Evolutionary conservation across 2,797 vertebrate species (phyloP), one percentile per base, ranked within the genome.

Genomic region (Schizopygopsis malacanthus): DNA sequence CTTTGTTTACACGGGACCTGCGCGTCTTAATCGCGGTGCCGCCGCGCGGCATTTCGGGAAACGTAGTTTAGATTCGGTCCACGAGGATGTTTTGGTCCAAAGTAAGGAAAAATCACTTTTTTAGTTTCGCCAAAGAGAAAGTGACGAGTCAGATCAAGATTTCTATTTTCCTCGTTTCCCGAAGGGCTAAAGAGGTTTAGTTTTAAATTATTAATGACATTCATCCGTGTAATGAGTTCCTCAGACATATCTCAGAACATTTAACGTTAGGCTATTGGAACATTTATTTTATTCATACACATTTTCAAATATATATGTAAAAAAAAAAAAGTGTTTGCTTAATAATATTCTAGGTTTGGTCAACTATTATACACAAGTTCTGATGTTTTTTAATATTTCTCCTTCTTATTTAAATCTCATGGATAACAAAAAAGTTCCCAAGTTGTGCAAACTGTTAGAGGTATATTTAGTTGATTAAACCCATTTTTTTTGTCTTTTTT

Each of bases 31-130:
- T 75, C 2, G 59, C 91, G 92, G 92, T 92, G 54, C 1, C 2
- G 22, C 78, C 61, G 88, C 22, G 52, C 18, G 33, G 93, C 91
- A 93, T 92, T 43, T 4, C 85, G 94, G 95, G 92, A 92, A 72
- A 90, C 90, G 93, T 91, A 95, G 92, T 90, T 87, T 78, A 22
- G 5, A 11, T 0, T 2, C 0, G 11, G 15, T 13, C n/a, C 3
- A 1, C 2, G 10, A 52, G 4, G 5, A 1, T 76, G 11, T 22
- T 20, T 76, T 20, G 11, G 16, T 37, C 2, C 25, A 61, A 28
- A 33, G 56, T 12, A 61, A 61, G 20, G 54, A 56, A 56, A 3
- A 22, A 22, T 22, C 3, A 22, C 1, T 3, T 59, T 54, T 59
- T 59, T 22, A 20, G 8, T 59, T 59, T n/a, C 20, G 8, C 13